Evolutionary conservation across 2,888 invertebrate genomes (phyloP), one percentile per base, ranked within the genome.

Genomic region (Eupithecia subfuscata): DNA sequence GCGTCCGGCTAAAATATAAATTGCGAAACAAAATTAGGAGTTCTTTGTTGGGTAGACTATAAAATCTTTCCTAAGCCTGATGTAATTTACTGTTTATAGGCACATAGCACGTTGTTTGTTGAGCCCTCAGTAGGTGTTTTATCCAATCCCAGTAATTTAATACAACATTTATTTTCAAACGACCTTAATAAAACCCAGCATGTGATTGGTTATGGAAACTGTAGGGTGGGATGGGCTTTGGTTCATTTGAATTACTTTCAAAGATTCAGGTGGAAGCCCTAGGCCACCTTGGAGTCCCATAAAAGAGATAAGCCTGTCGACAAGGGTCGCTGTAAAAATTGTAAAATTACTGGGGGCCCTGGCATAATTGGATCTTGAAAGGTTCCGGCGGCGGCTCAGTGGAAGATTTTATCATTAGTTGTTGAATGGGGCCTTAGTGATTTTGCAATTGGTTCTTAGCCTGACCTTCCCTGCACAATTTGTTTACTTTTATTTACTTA

Each of bases 311-410:
- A 89, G 87, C 83, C 79, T 88, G 89, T 89, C 91, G 91, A 93
- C 90, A 90, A 91, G 92, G 92, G 91, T 91, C 87, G 84, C 79
- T 81, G 81, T 82, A 82, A 87, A 86, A 87, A 89, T 87, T 86
- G 87, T 88, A 89, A 89, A 90, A 92, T 91, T 91, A 88, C 88
- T 84, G 83, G 89, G 89, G 88, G 88, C 88, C 89, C 85, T 84
- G 85, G 84, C 77, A 64, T 78, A 77, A 89, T 86, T 87, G 84
- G 83, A 82, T 82, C 86, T 81, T 88, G 88, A 88, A 89, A 87
- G 87, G 86, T 87, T 84, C 82, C 83, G 22, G 67, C 37, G 37
- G 84, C 83, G 64, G 84, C 82, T 73, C 71, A 25, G 43, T 43
- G 68, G 14, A 40, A 40, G 65, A 67, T 78, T 64, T 67, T 70